phyloP scores from a whole-genome alignment of 2,113 vertebrate genomes.

The Eira barbara region DNA sequence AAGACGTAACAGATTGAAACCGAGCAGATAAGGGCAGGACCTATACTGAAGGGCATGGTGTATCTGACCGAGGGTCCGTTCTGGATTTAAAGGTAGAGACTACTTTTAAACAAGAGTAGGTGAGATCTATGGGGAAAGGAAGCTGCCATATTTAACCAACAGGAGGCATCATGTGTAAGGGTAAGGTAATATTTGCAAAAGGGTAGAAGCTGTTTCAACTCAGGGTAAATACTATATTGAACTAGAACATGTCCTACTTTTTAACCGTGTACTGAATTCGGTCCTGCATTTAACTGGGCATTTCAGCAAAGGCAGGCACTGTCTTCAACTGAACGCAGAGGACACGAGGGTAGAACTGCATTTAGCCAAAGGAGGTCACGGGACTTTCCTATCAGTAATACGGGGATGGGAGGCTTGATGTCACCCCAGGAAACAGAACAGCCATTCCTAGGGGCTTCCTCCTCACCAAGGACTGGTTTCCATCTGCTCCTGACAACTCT shows the following conservation, averaged over 20 bases:
- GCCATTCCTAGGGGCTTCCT: neutral
- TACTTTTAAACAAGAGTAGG: neutral
- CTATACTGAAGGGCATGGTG: accelerated
- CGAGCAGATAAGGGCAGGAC: neutral
- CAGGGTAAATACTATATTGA: neutral
- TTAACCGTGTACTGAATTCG: neutral
- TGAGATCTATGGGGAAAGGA: neutral
- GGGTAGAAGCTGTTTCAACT: neutral
- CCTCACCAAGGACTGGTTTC: neutral
- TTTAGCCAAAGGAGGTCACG: neutral
- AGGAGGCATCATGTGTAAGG: neutral
- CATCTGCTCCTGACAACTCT: neutral
- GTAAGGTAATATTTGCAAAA: neutral
- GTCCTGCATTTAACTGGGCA: neutral
- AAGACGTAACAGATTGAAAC: neutral
- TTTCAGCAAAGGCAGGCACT: neutral
- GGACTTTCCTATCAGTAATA: too few relatives aligned
- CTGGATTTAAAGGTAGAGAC: neutral
- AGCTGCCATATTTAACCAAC: neutral
- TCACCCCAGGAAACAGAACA: neutral
- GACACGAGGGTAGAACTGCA: accelerated
- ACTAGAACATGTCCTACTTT: neutral
- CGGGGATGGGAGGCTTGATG: neutral
- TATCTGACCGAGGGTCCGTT: neutral
- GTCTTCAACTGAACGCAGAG: neutral